Evolutionary conservation across 2,888 invertebrate genomes (phyloP), one percentile per base, ranked within the genome.

Genomic region (Bugula neritina): DNA sequence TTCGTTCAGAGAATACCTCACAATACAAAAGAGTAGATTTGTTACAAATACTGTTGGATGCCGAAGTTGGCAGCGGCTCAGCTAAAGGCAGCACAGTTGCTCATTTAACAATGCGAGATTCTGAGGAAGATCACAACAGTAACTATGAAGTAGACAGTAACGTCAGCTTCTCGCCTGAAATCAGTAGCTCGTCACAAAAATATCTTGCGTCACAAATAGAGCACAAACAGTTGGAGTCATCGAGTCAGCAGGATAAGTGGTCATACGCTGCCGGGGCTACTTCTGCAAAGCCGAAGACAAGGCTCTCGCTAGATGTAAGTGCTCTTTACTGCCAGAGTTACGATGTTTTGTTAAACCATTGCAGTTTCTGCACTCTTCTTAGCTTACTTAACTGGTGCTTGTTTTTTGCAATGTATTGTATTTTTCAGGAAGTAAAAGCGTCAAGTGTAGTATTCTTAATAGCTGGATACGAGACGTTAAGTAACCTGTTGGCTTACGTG

Each of bases 401-500:
- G 43, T 43, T 43, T 17, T 43, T 43, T 43, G 43, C n/a, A n/a
- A n/a, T n/a, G 52, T 52, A 13, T 13, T 52, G 10, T 13, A 52
- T 52, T 52, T 69, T 75, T 5, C 75, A 82, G 82, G 83, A 83
- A 71, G 76, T 83, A n/a, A 77, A 79, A 23, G 77, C 79, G 0
- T 81, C 82, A 73, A 76, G 78, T 25, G 72, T 86, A 75, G 80
- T 87, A 1, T 87, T 87, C 75, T 78, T 87, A 54, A 76, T 87
- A 71, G 87, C 86, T 27, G 87, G 87, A 0, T 87, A 86, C 74
- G 87, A 88, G 76, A 87, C 87, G 0, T 87, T 87, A 0, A 84
- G 86, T 34, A 85, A 85, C 1, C 82, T 86, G 1, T 77, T 87
- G 43, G 82, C 83, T 3, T 87, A 85, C 76, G 80, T 84, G 17